Conservation (phyloP, 2,113 vertebrate genomes). For the Nestor notabilis region DNA sequence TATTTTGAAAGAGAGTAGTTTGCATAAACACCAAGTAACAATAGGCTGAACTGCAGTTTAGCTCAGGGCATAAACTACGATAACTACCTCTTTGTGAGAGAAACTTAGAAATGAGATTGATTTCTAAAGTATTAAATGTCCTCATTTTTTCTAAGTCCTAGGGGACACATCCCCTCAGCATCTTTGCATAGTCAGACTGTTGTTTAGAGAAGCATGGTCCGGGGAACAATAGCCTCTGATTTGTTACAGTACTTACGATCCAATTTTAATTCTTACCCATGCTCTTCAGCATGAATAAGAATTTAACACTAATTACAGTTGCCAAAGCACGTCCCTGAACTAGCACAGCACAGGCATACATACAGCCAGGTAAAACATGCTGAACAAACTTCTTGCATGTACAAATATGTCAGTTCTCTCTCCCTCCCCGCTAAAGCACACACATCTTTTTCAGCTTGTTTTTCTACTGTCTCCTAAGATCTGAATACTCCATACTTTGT, state of each 20-base stretch:
- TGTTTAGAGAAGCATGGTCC: background rate
- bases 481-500: background rate
- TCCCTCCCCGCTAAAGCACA: background rate
- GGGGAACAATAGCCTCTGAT: background rate
- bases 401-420: background rate
- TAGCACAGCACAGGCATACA: background rate
- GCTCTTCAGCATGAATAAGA: background rate
- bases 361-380: constrained; percentile 39
- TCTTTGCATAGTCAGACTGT: background rate
- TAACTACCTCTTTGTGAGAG: background rate
- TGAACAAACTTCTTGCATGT: background rate
- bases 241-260: background rate
- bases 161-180: background rate
- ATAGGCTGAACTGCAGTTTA: background rate
- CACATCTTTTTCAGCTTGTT: background rate
- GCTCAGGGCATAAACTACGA: background rate
- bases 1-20: background rate
- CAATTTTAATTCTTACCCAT: background rate
- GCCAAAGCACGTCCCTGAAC: constrained; percentile 4
- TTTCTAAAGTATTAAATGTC: background rate
- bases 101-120: background rate
- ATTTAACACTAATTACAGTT: background rate
- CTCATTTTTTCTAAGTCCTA: background rate
- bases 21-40: background rate
- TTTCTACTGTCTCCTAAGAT: background rate